A percentile compares a stretch with the other conserved stretches of the same genome.
Evolutionary conservation across 2,113 vertebrate species (phyloP).

Genomic region (Paratilapia polleni): DNA sequence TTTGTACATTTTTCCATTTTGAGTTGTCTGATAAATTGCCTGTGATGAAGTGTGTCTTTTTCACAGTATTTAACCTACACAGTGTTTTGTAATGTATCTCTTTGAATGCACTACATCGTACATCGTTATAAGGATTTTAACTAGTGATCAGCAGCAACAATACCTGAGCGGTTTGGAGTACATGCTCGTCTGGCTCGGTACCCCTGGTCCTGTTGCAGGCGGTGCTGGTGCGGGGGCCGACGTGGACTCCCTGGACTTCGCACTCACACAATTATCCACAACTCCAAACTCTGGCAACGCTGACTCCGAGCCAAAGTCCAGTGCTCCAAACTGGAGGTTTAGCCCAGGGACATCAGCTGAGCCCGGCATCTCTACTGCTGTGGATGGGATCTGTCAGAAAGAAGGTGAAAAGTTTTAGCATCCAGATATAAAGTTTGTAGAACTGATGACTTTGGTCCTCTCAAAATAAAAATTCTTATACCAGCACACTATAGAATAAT

Average conservation of each 20-base stretch:
- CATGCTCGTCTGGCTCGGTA: conserved; percentile 84
- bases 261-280: conserved; percentile 81
- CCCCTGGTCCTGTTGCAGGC: conserved; percentile 57
- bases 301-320: conserved; percentile 95
- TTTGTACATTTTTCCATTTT: not conserved
- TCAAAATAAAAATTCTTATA: not conserved
- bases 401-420: not conserved
- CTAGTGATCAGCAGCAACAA: not conserved
- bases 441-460: not conserved
- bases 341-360: conserved; percentile 90
- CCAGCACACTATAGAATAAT: not conserved
- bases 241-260: conserved; percentile 75
- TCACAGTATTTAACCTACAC: not conserved
- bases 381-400: conserved; percentile 87
- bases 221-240: conserved; percentile 42
- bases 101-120: no score
- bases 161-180: conserved; percentile 92
- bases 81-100: not conserved
- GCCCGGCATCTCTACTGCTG: conserved; percentile 97
- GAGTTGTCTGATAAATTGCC: not conserved
- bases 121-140: no score
- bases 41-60: not conserved
- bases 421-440: not conserved
- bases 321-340: conserved; percentile 95
- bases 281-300: conserved; percentile 88